phyloP scores from a whole-genome alignment of 2,888 invertebrate species.

The Craniophora ligustri region DNA sequence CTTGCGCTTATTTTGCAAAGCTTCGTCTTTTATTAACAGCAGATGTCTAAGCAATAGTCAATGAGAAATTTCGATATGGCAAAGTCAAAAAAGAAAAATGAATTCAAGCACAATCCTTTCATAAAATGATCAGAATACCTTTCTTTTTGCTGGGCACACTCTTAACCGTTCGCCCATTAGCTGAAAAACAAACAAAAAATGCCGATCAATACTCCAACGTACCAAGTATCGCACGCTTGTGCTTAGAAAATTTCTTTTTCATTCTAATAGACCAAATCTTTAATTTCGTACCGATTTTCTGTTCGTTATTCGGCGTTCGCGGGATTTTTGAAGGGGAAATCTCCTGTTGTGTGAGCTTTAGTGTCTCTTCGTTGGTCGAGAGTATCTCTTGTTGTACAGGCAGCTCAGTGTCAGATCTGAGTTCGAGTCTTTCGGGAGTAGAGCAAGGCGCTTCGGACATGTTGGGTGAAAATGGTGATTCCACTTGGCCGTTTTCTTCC shows the following conservation, averaged over 20 bases:
- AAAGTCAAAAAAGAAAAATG: conserved; percentile 7
- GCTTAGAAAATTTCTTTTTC: conserved; percentile 56
- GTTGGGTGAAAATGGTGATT: conserved; percentile 20
- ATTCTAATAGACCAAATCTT: conserved; percentile 60
- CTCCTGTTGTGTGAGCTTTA: conserved; percentile 28
- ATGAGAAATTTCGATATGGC: conserved; percentile 4
- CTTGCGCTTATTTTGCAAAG: no score
- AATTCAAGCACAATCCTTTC: conserved; percentile 18
- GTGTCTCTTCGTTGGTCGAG: conserved; percentile 29
- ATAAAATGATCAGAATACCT: conserved; percentile 64
- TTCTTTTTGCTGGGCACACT: conserved; percentile 71
- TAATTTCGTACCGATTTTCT: conserved; percentile 75
- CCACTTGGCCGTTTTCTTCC: conserved; percentile 12
- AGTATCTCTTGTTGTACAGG: background rate
- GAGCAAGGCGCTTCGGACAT: conserved; percentile 40
- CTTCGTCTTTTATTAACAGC: no score
- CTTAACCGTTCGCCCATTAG: conserved; percentile 70
- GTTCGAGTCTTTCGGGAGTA: conserved; percentile 36
- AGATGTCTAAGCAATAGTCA: background rate
- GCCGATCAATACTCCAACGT: conserved; percentile 38
- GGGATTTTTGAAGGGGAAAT: conserved; percentile 45
- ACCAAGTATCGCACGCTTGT: conserved; percentile 45
- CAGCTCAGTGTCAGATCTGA: background rate
- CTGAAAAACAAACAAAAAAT: conserved; percentile 66
- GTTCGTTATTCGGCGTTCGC: conserved; percentile 62